These are phyloP conservation scores for Sthenelais limicola DNA, from an alignment of 2,888 invertebrate genomes.

Conservation along the genomic window DNA sequence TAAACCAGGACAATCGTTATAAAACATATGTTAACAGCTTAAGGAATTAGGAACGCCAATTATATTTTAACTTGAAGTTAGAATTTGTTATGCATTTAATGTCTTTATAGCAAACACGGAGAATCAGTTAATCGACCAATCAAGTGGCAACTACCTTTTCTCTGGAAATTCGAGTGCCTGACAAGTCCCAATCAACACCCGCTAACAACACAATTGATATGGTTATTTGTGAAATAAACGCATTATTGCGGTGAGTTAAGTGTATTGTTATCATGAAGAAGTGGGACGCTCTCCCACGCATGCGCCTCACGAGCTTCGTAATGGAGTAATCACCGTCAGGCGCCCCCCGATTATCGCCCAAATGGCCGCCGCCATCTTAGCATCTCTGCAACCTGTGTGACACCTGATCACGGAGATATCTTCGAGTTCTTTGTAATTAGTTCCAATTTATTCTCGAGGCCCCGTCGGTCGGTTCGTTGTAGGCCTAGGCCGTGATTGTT, in stretches of 20 bases:
- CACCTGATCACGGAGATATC: too few relatives aligned
- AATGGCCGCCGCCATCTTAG: slow-evolving; percentile 33
- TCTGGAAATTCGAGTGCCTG: slow-evolving; percentile 14
- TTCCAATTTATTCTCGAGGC: too few relatives aligned
- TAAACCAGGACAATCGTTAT: too few relatives aligned
- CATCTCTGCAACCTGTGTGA: too few relatives aligned
- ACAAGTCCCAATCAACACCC: slow-evolving; percentile 24
- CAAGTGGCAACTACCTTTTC: neutral
- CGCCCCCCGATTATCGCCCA: slow-evolving; percentile 18
- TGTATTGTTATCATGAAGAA: slow-evolving; percentile 33
- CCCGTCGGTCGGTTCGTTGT: too few relatives aligned
- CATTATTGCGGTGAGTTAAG: slow-evolving; percentile 34
- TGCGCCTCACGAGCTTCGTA: slow-evolving; percentile 29
- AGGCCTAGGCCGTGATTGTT: too few relatives aligned
- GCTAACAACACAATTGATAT: slow-evolving; percentile 33
- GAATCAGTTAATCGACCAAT: slow-evolving; percentile 33
- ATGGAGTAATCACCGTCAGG: slow-evolving; percentile 33
- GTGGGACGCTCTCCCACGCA: slow-evolving; percentile 16
- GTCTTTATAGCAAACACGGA: slow-evolving; percentile 31
- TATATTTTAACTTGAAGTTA: too few relatives aligned
- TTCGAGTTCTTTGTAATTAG: too few relatives aligned
- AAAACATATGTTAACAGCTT: too few relatives aligned
- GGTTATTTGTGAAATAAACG: slow-evolving; percentile 37
- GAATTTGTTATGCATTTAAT: too few relatives aligned
- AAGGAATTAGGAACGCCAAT: too few relatives aligned